Conservation (phyloP, 1,140 invertebrate species). For the Rhyacophila brunnea region DNA sequence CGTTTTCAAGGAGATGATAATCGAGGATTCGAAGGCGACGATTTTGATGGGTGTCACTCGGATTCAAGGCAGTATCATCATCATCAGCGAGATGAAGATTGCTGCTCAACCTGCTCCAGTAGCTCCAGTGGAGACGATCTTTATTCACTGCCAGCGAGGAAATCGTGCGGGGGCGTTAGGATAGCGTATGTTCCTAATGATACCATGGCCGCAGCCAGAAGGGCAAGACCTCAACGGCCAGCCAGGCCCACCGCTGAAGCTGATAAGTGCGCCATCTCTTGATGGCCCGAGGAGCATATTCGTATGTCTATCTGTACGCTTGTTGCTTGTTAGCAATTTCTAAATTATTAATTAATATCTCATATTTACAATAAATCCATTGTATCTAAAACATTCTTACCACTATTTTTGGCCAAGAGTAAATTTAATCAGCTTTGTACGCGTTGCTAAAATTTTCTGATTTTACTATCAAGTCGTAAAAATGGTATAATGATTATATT, state of each 20-base stretch:
- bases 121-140: conserved; percentile 82
- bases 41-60: conserved; percentile 44
- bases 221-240: conserved; percentile 42
- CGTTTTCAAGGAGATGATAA: conserved; percentile 67
- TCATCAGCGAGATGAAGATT: conserved; percentile 57
- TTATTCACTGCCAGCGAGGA: conserved; percentile 74
- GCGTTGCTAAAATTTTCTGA: no score
- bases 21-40: conserved; percentile 57
- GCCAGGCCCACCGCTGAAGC: conserved; percentile 48
- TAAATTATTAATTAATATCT: no score
- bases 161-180: conserved; percentile 80
- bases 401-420: no score
- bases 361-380: no score
- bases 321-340: no score
- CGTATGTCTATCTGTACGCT: background rate
- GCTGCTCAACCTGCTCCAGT: conserved; percentile 83
- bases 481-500: no score
- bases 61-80: conserved; percentile 28
- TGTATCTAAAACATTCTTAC: no score
- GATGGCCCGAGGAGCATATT: conserved; percentile 46
- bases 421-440: no score
- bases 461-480: no score
- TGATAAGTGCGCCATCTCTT: conserved; percentile 71
- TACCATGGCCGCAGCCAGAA: conserved; percentile 72
- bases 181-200: conserved; percentile 90